Evolutionary conservation across 2,888 invertebrate species (phyloP), one percentile per base, ranked within the genome.

Genomic region (Dichetophora obliterata): DNA sequence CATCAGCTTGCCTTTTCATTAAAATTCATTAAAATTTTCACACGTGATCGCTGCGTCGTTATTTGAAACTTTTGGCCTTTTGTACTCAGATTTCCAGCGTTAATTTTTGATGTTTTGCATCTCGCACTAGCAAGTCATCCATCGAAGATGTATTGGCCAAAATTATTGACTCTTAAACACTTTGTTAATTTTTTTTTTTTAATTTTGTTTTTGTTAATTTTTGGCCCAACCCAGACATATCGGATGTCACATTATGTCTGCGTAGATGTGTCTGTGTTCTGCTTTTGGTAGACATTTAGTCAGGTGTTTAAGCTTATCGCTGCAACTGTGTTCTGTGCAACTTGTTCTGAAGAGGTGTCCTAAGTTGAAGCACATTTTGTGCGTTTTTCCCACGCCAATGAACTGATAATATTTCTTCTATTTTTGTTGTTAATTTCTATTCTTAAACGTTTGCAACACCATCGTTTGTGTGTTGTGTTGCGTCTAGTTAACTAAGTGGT

Each of bases 401-500:
- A 24, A 11, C 16, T 27, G 22, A 24, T 61, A 5, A 27, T 14
- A 61, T 61, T 61, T 24, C n/a, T 22, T 2, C 6, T 61, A 4
- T 14, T 63, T 22, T 54, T 34, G 31, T 19, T 5, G 31, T 24
- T 34, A 6, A 14, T 43, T 43, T 11, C 43, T 43, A 43, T 43
- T 43, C 43, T 43, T 43, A 43, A 14, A 43, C 1, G 6, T 43
- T 43, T 2, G 43, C 6, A 14, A 11, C 11, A 3, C 6, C 43
- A 43, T 11, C 43, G 14, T 1, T 43, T 43, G 43, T 11, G 6
- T 11, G 43, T 43, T 43, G 11, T 11, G 14, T 43, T 43, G 43
- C 2, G 14, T 43, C 6, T 11, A 43, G 2, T 14, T n/a, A 1
- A 11, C 14, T 43, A 43, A 43, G 22, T 54, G 87, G 87, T 87